Base-by-base conservation (phyloP, 2,797 vertebrate species). In the Pseudochaenichthys georgianus region DNA sequence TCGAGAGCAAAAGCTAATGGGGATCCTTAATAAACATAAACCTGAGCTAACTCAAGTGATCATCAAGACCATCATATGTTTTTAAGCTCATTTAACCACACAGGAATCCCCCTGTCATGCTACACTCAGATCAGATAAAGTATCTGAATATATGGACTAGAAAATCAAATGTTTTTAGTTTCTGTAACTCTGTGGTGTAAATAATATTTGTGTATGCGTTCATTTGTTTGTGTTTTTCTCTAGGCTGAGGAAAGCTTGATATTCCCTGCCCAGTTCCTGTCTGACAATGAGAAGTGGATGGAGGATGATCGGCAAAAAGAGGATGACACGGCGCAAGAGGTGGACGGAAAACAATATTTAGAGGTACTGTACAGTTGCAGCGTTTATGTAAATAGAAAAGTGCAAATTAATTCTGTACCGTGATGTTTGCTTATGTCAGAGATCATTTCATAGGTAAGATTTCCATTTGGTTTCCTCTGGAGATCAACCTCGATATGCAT, bases 241-340 rank as follows among this genome's bases (percentile, higher is more conserved):
- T 28, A 93, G 92, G 70, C 58, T 53, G 88, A 88, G 54, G 84
- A 84, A 45, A 75, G 17, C 64, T 55, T 1, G 70, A 64, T 38
- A 19, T 34, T 71, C 48, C 60, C 73, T 52, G 12, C 42, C 10
- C 65, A 63, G 0, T 42, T 77, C 53, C n/a, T 47, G 0, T 46
- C 83, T 42, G 79, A 88, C 51, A 82, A 70, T 10, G 75, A 84
- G 64, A 73, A 64, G 23, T 28, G 75, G 16, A 55, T 74, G 28
- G 78, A 63, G 19, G 77, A 78, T 3, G 54, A 63, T 19, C 50
- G 13, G 15, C 66, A 64, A 48, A 75, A 83, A 10, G 62, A 78
- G 2, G 73, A 77, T 10, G 70, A 63, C 51, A 41, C 13, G 41
- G 48, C 51, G 13, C 75, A 67, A 42, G 78, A 75, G 1, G 54